These are phyloP conservation scores for Gavia stellata DNA, from an alignment of 2,113 vertebrate species.

Conservation along the genomic window DNA sequence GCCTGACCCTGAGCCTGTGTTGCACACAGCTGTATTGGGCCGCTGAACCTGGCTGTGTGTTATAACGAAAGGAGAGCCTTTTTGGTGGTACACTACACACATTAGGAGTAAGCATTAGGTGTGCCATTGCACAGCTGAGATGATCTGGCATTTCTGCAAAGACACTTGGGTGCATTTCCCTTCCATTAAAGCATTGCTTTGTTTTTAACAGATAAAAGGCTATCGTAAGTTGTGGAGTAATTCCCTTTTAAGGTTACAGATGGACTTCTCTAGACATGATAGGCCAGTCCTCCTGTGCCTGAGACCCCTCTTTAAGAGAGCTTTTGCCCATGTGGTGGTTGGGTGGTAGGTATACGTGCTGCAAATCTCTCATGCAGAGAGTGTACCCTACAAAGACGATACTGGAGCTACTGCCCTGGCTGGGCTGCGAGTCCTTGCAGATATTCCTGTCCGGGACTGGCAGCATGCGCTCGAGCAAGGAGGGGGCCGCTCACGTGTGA, in stretches of 20 bases:
- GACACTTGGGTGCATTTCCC: not conserved
- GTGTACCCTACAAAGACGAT: not conserved
- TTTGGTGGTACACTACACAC: not conserved
- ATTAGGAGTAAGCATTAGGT: not conserved
- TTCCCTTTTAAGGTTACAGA: not conserved
- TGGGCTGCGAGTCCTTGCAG: not conserved
- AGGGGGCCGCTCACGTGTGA: not conserved
- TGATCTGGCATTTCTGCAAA: not conserved
- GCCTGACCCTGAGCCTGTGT: not conserved
- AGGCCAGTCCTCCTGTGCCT: not conserved
- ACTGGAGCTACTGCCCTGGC: not conserved
- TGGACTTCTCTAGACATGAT: not conserved
- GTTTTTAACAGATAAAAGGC: not conserved
- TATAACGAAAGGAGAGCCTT: not conserved
- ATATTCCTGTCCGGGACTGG: not conserved
- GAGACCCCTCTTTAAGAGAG: not conserved
- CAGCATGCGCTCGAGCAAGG: not conserved
- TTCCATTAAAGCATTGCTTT: not conserved
- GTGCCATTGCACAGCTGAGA: not conserved
- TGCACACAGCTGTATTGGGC: not conserved
- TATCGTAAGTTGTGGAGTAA: not conserved
- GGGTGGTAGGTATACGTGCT: not conserved
- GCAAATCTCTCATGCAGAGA: not conserved
- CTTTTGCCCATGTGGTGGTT: fast-evolving
- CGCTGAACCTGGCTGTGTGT: not conserved